phyloP scores from a whole-genome alignment of 2,888 invertebrate species.

The Carterocephalus palaemon region DNA sequence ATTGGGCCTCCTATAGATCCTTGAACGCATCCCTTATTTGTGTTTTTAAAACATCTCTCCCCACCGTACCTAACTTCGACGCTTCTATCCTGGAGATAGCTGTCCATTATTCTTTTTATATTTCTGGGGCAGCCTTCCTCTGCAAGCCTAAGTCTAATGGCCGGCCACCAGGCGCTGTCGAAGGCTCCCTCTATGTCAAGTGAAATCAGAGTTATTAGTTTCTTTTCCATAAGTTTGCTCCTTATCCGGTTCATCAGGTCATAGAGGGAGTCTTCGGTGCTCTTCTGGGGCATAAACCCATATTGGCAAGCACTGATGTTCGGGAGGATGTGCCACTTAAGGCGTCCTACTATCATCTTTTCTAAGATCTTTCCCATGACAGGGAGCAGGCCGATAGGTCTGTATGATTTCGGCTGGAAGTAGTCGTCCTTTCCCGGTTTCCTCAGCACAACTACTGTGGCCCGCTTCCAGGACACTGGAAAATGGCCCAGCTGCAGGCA shows the following conservation, averaged over 20 bases:
- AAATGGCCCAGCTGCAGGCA: conserved; percentile 2
- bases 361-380: too few species aligned
- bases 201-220: too few species aligned
- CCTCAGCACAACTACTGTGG: not conserved
- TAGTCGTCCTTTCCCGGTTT: too few species aligned
- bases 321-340: conserved; percentile 10
- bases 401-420: too few species aligned
- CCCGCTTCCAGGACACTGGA: too few species aligned
- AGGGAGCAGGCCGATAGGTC: too few species aligned
- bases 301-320: conserved; percentile 18
- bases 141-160: conserved; percentile 18
- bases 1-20: conserved; percentile 26
- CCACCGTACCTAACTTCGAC: conserved; percentile 11
- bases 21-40: conserved; percentile 23
- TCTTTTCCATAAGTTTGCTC: too few species aligned
- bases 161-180: conserved; percentile 27
- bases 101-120: too few species aligned
- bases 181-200: conserved; percentile 33
- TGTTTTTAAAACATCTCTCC: too few species aligned
- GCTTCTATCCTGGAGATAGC: conserved; percentile 11
- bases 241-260: too few species aligned
- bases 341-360: too few species aligned
- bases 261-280: conserved; percentile 29
- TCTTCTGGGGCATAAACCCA: conserved; percentile 26
- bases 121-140: conserved; percentile 12